Evolutionary conservation across 2,113 vertebrate species (phyloP).

Genomic region (Daubentonia madagascariensis): DNA sequence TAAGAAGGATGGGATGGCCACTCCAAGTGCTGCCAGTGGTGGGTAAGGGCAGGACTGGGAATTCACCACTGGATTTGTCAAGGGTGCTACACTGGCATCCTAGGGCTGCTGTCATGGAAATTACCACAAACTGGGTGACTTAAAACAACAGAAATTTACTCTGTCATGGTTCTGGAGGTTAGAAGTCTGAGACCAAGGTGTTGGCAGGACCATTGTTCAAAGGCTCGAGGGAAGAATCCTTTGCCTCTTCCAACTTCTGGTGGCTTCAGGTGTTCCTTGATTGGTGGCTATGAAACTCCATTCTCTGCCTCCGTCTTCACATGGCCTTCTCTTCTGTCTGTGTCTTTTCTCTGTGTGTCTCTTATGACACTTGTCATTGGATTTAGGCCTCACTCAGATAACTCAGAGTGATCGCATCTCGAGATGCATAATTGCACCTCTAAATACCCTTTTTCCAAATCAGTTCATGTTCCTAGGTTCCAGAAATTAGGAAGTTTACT

Average conservation of each 20-base stretch:
- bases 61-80: not conserved
- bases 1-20: not conserved
- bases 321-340: not conserved
- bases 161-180: not conserved
- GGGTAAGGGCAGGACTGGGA: not conserved
- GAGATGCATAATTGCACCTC: not conserved
- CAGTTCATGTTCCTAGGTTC: not conserved
- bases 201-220: not conserved
- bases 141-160: not conserved
- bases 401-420: not conserved
- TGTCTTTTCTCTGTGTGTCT: not conserved
- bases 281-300: not conserved
- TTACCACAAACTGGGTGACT: not conserved
- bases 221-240: not conserved
- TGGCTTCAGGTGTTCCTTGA: not conserved
- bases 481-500: not conserved
- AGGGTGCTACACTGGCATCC: not conserved
- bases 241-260: not conserved
- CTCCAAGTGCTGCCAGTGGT: not conserved
- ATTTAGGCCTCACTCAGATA: not conserved
- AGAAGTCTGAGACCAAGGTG: not conserved
- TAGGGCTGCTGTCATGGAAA: not conserved
- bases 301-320: not conserved
- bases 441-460: not conserved
- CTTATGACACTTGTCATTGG: not conserved